These are phyloP conservation scores for Thaumetopoea pityocampa DNA, from an alignment of 1,140 invertebrate genomes.

Conservation along the genomic window DNA sequence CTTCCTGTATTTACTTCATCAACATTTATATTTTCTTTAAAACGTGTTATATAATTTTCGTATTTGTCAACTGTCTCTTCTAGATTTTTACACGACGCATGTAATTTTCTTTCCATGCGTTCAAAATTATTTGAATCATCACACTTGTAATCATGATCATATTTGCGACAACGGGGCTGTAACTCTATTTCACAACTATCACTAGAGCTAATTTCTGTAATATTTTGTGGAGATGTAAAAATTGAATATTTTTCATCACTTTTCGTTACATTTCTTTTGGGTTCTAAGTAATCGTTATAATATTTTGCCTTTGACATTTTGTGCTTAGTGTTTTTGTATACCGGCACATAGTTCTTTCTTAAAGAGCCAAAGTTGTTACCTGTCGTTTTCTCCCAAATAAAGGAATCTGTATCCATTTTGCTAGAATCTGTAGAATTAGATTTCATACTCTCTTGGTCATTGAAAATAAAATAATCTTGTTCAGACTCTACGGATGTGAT, in stretches of 20 bases:
- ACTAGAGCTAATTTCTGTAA: conserved; percentile 19
- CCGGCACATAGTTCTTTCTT: conserved; percentile 23
- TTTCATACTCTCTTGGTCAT: conserved; percentile 8
- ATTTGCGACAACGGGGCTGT: conserved; percentile 4
- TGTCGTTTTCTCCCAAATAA: conserved; percentile 32
- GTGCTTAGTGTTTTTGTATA: conserved; percentile 32
- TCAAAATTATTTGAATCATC: conserved; percentile 26
- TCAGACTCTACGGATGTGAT: conserved; percentile 5
- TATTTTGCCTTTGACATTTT: conserved; percentile 27
- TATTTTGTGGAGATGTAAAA: conserved; percentile 4
- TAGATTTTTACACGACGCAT: conserved; percentile 42
- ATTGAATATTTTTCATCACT: conserved; percentile 7
- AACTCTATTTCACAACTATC: conserved; percentile 22
- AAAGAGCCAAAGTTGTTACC: conserved; percentile 14
- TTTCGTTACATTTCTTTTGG: conserved; percentile 18
- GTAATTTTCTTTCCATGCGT: conserved; percentile 40
- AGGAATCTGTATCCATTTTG: conserved; percentile 35
- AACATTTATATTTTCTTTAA: conserved; percentile 15
- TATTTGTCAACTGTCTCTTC: conserved; percentile 44
- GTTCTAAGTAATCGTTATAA: conserved; percentile 32
- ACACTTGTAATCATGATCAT: conserved; percentile 21
- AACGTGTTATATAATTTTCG: conserved; percentile 37
- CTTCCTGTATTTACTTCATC: conserved; percentile 13
- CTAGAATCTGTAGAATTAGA: conserved; percentile 36
- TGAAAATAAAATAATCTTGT: background rate